A percentile compares a stretch with the other conserved stretches of the same genome.
phyloP scores from a whole-genome alignment of 1,140 invertebrate species.

The Aleiodes sp. region DNA sequence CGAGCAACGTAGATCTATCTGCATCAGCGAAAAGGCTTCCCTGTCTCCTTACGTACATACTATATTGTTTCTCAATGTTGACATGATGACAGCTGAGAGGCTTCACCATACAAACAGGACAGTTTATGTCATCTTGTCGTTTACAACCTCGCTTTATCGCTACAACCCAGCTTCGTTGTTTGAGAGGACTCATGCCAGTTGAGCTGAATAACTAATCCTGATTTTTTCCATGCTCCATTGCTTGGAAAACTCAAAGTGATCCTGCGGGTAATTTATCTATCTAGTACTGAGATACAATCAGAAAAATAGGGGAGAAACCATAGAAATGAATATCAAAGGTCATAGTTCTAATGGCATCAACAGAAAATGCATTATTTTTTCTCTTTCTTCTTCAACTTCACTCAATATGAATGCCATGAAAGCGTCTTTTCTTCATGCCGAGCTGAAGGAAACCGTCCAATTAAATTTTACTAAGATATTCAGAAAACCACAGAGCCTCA shows the following conservation, averaged over 20 bases:
- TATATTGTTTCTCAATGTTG: background rate
- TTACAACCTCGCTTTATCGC: conserved; percentile 5
- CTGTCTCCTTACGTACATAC: background rate
- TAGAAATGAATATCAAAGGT: too few species aligned
- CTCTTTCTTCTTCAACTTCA: too few species aligned
- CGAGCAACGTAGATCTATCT: background rate
- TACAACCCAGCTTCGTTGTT: background rate
- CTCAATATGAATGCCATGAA: background rate
- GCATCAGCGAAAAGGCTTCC: background rate
- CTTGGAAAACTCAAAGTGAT: too few species aligned
- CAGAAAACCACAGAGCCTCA: background rate
- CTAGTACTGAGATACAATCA: too few species aligned
- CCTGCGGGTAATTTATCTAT: too few species aligned
- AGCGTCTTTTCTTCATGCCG: background rate
- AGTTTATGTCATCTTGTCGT: conserved; percentile 27
- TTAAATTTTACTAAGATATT: background rate
- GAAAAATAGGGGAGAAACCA: too few species aligned
- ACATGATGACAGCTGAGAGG: background rate
- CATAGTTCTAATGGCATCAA: too few species aligned
- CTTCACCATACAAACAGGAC: conserved; percentile 6
- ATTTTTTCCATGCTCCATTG: too few species aligned
- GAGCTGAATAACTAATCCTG: too few species aligned
- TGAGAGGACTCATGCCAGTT: background rate
- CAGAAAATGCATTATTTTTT: too few species aligned
- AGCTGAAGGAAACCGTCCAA: background rate